Conservation (phyloP, 2,113 vertebrate species). For the Mastomys coucha region DNA sequence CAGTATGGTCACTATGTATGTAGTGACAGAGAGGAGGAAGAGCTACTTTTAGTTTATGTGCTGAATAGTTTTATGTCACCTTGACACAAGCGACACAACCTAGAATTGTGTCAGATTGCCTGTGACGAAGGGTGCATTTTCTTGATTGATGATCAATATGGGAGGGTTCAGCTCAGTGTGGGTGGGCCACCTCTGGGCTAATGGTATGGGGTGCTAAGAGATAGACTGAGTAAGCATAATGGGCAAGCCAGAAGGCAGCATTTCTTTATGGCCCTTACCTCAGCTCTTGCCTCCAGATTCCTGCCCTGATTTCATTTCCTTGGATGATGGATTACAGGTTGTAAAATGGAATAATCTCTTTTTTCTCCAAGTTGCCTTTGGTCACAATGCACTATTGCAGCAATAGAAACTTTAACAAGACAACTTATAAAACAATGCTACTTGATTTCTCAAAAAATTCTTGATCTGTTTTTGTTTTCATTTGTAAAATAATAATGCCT, state of each 20-base stretch:
- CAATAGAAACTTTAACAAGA: not conserved
- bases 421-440: not conserved
- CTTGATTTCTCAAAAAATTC: conserved; percentile 31
- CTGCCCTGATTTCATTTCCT: not conserved
- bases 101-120: not conserved
- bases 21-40: not conserved
- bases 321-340: not conserved
- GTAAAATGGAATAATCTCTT: not conserved
- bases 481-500: not conserved
- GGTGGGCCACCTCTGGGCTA: not conserved
- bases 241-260: not conserved
- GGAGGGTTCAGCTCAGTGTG: not conserved
- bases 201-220: not conserved
- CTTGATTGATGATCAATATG: not conserved
- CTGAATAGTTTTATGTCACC: too few species aligned
- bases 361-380: not conserved
- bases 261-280: not conserved
- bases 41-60: not conserved
- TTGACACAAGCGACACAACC: not conserved
- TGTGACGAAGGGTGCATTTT: not conserved
- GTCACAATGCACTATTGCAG: not conserved
- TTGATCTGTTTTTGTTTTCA: conserved; percentile 13
- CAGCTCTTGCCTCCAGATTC: not conserved
- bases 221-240: not conserved
- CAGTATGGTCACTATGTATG: not conserved